These are phyloP conservation scores for Stichodactyla helianthus DNA, from an alignment of 64 coral and sea anemone genomes.

Conservation along the genomic window DNA sequence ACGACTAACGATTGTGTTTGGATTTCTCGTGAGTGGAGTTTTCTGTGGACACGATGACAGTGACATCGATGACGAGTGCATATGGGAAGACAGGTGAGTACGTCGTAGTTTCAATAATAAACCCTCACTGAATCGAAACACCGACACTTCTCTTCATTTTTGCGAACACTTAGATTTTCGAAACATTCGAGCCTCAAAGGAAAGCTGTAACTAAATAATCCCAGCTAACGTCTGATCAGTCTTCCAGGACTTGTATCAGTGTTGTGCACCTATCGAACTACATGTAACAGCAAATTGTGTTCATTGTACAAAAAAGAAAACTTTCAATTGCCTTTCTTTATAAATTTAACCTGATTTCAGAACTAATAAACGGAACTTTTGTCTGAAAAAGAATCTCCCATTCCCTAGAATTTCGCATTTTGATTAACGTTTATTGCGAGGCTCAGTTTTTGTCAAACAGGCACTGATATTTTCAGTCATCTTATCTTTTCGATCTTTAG, in stretches of 20 bases:
- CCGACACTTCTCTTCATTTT: not conserved
- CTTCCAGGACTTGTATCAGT: not conserved
- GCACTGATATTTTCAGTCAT: not conserved
- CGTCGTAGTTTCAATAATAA: not conserved
- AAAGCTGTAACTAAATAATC: not conserved
- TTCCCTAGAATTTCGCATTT: not conserved
- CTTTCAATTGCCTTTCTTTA: not conserved
- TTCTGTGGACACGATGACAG: not conserved
- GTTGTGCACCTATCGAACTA: not conserved
- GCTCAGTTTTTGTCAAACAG: too few relatives aligned
- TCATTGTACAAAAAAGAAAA: not conserved
- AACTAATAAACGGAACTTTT: not conserved
- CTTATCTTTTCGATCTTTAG: not conserved
- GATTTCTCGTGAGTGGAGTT: not conserved
- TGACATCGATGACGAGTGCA: slow-evolving; percentile 23
- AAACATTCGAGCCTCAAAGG: not conserved
- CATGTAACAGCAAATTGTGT: not conserved
- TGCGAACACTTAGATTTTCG: not conserved
- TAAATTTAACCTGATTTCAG: not conserved
- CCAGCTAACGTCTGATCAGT: not conserved
- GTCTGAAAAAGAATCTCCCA: not conserved
- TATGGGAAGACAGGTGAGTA: slow-evolving; percentile 32
- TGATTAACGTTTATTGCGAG: not conserved
- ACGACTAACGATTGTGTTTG: not conserved
- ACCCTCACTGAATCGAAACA: not conserved